phyloP scores from a whole-genome alignment of 2,113 vertebrate species.

The Sterrhoptilus dennistouni region DNA sequence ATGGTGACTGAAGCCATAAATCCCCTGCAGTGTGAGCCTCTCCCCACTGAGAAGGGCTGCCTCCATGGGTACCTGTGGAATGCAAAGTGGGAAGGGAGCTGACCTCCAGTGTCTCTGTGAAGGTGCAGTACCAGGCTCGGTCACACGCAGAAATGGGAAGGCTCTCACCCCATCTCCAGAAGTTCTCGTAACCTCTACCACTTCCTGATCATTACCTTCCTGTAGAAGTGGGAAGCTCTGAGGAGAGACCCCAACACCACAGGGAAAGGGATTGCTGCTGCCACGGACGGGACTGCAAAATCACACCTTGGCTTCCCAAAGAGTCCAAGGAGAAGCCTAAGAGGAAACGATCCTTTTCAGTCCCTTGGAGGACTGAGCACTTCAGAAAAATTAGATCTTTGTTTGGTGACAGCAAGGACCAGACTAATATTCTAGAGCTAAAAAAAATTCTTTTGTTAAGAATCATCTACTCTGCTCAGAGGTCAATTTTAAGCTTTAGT shows the following conservation, averaged over 20 bases:
- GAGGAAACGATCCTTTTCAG: accelerated
- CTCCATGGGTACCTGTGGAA: background rate
- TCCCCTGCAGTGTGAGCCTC: background rate
- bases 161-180: background rate
- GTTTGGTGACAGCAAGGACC: background rate
- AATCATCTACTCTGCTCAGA: background rate
- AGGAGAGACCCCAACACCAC: background rate
- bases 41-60: accelerated
- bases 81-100: accelerated
- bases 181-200: background rate
- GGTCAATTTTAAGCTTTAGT: background rate
- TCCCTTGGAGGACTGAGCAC: background rate
- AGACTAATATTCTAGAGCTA: background rate
- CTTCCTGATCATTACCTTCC: background rate
- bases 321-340: background rate
- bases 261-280: background rate
- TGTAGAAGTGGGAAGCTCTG: background rate
- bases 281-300: accelerated
- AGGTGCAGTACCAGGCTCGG: background rate
- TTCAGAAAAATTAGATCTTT: background rate
- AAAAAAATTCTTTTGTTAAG: background rate
- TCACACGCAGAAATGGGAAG: background rate
- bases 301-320: background rate
- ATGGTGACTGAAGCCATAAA: background rate
- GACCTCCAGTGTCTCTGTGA: accelerated